These are phyloP conservation scores for Lomographa bimaculata DNA, from an alignment of 2,888 invertebrate species.

Conservation along the genomic window DNA sequence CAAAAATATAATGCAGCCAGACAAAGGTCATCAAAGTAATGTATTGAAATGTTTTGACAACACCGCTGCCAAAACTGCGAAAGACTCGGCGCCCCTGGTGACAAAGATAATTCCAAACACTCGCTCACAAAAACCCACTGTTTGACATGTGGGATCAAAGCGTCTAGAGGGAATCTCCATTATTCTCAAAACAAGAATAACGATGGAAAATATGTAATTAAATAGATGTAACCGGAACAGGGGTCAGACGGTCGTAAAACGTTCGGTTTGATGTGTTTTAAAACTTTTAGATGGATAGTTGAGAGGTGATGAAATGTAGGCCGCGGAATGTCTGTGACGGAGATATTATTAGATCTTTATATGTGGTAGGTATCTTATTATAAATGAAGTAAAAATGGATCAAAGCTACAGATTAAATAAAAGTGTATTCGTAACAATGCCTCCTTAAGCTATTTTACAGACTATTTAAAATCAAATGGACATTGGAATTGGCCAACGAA, in stretches of 20 bases:
- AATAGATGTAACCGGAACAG: slow-evolving; percentile 18
- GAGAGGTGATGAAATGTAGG: slow-evolving; percentile 4
- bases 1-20: slow-evolving; percentile 28
- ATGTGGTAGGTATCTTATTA: too few species aligned
- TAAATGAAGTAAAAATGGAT: too few species aligned
- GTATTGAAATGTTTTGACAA: slow-evolving; percentile 21
- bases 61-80: slow-evolving; percentile 45
- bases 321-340: slow-evolving; percentile 7
- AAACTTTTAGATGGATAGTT: slow-evolving; percentile 13
- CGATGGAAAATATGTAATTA: slow-evolving; percentile 22
- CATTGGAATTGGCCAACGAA: too few species aligned
- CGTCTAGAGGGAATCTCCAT: slow-evolving; percentile 25
- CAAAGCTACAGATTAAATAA: too few species aligned
- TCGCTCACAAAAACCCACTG: slow-evolving; percentile 30
- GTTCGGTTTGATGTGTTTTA: slow-evolving; percentile 16
- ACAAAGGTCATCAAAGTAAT: slow-evolving; percentile 33
- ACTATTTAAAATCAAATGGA: too few species aligned
- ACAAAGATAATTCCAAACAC: slow-evolving; percentile 43
- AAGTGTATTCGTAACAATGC: too few species aligned
- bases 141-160: slow-evolving; percentile 46
- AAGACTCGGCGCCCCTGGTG: slow-evolving; percentile 42
- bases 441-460: too few species aligned
- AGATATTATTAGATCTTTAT: background rate
- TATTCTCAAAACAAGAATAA: slow-evolving; percentile 24
- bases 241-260: slow-evolving; percentile 24